These are phyloP conservation scores for Calyptommatus sinebrachiatus DNA, from an alignment of 2,113 vertebrate genomes.

Conservation along the genomic window DNA sequence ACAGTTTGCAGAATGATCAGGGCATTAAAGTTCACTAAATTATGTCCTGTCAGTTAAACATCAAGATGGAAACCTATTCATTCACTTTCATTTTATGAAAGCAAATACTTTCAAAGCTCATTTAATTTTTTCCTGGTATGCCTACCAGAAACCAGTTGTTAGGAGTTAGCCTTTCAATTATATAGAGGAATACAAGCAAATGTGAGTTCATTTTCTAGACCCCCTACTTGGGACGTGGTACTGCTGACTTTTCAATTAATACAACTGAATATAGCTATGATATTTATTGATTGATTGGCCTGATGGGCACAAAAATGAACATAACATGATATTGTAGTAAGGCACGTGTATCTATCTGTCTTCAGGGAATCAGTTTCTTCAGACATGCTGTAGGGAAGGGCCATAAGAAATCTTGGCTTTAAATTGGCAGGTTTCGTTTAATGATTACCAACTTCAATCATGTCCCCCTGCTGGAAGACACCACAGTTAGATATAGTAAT, in stretches of 20 bases:
- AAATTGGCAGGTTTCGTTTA: conserved; percentile 10
- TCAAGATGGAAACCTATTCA: no score
- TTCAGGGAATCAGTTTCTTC: no score
- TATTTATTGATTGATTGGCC: not conserved
- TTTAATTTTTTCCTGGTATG: no score
- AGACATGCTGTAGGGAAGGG: no score
- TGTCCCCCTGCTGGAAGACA: not conserved
- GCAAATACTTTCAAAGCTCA: no score
- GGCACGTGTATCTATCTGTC: no score
- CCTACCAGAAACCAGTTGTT: no score
- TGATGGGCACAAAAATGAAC: not conserved
- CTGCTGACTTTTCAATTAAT: not conserved
- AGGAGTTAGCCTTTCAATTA: no score
- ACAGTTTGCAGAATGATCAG: no score
- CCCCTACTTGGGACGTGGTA: not conserved
- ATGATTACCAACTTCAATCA: not conserved
- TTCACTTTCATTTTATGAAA: no score
- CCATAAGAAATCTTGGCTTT: not conserved
- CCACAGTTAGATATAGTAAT: not conserved
- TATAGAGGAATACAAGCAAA: not conserved
- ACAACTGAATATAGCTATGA: not conserved
- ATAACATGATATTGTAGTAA: not conserved
- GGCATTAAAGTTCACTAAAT: no score
- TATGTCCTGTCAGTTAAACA: no score
- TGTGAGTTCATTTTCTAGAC: not conserved